These are phyloP conservation scores for Trilocha varians DNA, from an alignment of 2,888 invertebrate species.

Conservation along the genomic window DNA sequence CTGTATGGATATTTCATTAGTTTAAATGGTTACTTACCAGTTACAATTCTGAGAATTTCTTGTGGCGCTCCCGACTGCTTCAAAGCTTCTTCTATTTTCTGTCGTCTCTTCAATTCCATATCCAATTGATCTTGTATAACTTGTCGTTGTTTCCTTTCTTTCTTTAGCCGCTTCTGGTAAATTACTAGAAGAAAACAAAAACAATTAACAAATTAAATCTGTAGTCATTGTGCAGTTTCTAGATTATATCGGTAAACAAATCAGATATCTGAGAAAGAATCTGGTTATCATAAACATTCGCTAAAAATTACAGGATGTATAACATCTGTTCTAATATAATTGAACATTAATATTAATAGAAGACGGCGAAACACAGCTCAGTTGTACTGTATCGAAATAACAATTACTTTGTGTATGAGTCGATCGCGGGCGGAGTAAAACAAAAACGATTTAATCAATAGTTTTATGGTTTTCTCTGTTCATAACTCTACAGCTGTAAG, in stretches of 20 bases:
- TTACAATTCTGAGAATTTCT: constrained; percentile 85
- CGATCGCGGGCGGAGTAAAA: constrained; percentile 43
- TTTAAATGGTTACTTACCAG: constrained; percentile 71
- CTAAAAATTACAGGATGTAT: constrained; percentile 9
- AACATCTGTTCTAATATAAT: constrained; percentile 17
- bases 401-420: constrained; percentile 49
- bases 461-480: constrained; percentile 31
- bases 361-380: constrained; percentile 22
- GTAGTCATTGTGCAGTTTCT: not conserved
- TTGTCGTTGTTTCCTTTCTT: constrained; percentile 86
- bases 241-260: constrained; percentile 5
- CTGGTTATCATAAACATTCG: constrained; percentile 8
- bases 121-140: constrained; percentile 90
- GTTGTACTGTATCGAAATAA: constrained; percentile 47
- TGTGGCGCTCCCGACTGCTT: constrained; percentile 82
- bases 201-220: not conserved
- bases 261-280: constrained; percentile 7
- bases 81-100: constrained; percentile 85
- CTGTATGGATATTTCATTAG: no score
- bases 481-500: no score
- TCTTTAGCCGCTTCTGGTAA: constrained; percentile 92
- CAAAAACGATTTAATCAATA: constrained; percentile 48
- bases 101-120: constrained; percentile 83
- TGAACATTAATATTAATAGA: constrained; percentile 28
- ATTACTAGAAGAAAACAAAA: constrained; percentile 75